phyloP scores from a whole-genome alignment of 2,888 invertebrate genomes.

The Mechanitis messenoides region DNA sequence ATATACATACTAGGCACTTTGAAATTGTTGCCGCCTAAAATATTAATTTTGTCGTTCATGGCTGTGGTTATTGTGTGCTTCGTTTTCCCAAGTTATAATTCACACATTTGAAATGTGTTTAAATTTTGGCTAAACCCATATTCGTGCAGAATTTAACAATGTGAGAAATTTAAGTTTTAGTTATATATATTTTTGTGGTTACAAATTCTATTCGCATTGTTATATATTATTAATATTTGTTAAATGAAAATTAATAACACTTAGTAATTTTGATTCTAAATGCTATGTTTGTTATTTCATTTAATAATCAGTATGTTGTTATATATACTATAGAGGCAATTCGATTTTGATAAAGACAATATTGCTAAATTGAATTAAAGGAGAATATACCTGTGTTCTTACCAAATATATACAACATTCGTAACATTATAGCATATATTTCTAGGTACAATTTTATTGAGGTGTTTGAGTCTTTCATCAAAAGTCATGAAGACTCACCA shows the following conservation, averaged over 20 bases:
- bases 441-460: too few relatives aligned
- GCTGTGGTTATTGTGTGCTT: constrained; percentile 21
- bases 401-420: too few relatives aligned
- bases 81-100: constrained; percentile 13
- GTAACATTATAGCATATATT: too few relatives aligned
- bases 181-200: not conserved
- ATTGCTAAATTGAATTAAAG: too few relatives aligned
- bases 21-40: constrained; percentile 19
- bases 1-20: not conserved
- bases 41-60: constrained; percentile 22
- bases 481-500: too few relatives aligned
- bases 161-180: not conserved
- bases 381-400: too few relatives aligned
- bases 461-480: too few relatives aligned
- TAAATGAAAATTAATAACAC: not conserved
- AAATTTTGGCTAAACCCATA: constrained; percentile 11
- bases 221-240: not conserved
- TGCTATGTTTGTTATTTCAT: too few relatives aligned
- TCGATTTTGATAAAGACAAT: too few relatives aligned
- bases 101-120: constrained; percentile 19
- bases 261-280: too few relatives aligned
- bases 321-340: too few relatives aligned
- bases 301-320: too few relatives aligned
- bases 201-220: not conserved
- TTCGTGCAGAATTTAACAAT: constrained; percentile 12